These are phyloP conservation scores for Eristalis tenax DNA, from an alignment of 2,888 invertebrate genomes.

Conservation along the genomic window DNA sequence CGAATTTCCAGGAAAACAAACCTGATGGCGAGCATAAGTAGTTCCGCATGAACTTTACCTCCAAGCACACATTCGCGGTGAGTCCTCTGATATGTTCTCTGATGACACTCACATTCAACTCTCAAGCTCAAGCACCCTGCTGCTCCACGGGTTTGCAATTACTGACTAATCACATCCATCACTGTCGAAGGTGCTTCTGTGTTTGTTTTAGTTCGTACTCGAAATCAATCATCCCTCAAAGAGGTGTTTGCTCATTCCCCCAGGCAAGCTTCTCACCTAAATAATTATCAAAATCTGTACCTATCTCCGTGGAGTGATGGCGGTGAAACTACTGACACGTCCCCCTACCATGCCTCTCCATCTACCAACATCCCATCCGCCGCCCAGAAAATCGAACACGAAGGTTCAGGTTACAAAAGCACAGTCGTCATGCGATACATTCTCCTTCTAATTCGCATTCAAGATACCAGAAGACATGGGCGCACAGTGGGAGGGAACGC, in stretches of 20 bases:
- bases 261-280: neutral
- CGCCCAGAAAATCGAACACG: neutral
- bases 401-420: neutral
- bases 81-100: neutral
- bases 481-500: neutral
- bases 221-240: conserved; percentile 32
- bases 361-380: neutral
- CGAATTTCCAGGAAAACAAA: neutral
- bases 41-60: neutral
- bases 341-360: neutral
- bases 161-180: conserved; percentile 32
- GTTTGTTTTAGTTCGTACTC: neutral
- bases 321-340: conserved; percentile 3
- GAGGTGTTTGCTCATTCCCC: neutral
- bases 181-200: conserved; percentile 5
- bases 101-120: neutral
- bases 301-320: neutral
- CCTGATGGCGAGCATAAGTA: neutral
- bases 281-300: neutral
- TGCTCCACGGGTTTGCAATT: neutral
- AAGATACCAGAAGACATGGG: no score
- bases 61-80: neutral
- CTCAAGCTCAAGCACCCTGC: neutral
- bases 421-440: neutral
- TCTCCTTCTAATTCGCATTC: neutral